Conservation (phyloP, 2,888 invertebrate species). For the Mythimna albipuncta region DNA sequence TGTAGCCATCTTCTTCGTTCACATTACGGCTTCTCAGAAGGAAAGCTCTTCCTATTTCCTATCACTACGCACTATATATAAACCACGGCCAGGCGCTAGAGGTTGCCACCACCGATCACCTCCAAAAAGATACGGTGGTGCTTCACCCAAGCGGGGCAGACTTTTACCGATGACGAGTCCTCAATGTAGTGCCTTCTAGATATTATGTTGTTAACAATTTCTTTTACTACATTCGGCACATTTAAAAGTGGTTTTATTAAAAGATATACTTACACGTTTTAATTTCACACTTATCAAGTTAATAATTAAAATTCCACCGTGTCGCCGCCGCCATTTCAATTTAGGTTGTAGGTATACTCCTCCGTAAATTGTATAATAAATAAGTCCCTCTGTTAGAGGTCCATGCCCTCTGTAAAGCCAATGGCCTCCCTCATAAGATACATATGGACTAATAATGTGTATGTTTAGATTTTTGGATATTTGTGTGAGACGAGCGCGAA, state of each 20-base stretch:
- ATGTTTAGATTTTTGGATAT: neutral
- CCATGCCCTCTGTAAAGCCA: constrained; percentile 31
- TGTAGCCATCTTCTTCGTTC: no score
- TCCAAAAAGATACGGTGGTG: no score
- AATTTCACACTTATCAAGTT: constrained; percentile 50
- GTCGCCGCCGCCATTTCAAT: constrained; percentile 29
- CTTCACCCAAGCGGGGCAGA: no score
- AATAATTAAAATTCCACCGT: constrained; percentile 28
- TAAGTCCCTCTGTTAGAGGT: constrained; percentile 27
- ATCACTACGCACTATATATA: no score
- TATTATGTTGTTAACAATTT: neutral
- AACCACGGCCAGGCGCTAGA: no score
- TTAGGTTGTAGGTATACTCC: constrained; percentile 4
- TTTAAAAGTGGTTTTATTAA: constrained; percentile 16
- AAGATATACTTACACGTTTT: constrained; percentile 7
- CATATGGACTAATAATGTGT: neutral
- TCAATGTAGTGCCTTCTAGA: no score
- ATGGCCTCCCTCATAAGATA: constrained; percentile 31
- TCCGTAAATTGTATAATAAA: constrained; percentile 29
- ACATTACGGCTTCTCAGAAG: no score
- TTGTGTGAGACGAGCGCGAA: no score
- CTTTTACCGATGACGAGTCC: no score
- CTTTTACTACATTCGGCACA: neutral
- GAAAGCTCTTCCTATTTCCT: no score
- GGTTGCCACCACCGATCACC: no score